Base-by-base conservation (phyloP, 2,888 invertebrate species). In the Amphipoea lucens region DNA sequence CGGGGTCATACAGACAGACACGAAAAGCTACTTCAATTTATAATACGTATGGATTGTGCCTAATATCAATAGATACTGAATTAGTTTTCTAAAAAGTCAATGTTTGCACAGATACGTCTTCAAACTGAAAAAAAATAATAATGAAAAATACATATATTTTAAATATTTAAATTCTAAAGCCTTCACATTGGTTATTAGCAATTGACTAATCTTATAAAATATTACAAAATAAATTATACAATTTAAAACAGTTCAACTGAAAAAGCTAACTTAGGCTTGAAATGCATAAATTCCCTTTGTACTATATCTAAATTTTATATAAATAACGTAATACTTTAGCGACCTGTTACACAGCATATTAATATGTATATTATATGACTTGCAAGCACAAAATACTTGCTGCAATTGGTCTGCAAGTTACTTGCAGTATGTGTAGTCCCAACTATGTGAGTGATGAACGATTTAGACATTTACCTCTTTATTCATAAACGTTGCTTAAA, bases 211-310 rank as follows among this genome's bases (percentile, higher is more conserved):
- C 63, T 79, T 78, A 84, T 62, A 78, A 63, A 65, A 79, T 60
- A 81, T 54, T 57, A 75, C 0, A 84, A 87, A 77, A 84, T 85
- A 87, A 88, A 75, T 77, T 78, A 81, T 40, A 76, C 23, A 83
- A 74, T 57, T 82, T 63, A 76, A 67, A 67, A 80, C 66, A 87
- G 54, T 76, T 76, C 20, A 65, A 79, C 74, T 79, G 79, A 74
- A 76, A 77, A 71, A 87, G 60, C 78, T 79, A 79, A 78, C 71
- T 62, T 73, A 70, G 69, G 68, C 66, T 69, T 42, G 48, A 87
- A 88, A 87, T 87, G 87, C 89, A 78, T 76, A 51, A 79, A 70
- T 81, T 77, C 54, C 68, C 51, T 88, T 88, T 88, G 88, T 89
- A 89, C 89, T 89, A 77, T 83, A 70, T 36, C 82, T 89, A 85